Conservation (phyloP, 2,888 invertebrate genomes). For the Pyrrhosoma nymphula region DNA sequence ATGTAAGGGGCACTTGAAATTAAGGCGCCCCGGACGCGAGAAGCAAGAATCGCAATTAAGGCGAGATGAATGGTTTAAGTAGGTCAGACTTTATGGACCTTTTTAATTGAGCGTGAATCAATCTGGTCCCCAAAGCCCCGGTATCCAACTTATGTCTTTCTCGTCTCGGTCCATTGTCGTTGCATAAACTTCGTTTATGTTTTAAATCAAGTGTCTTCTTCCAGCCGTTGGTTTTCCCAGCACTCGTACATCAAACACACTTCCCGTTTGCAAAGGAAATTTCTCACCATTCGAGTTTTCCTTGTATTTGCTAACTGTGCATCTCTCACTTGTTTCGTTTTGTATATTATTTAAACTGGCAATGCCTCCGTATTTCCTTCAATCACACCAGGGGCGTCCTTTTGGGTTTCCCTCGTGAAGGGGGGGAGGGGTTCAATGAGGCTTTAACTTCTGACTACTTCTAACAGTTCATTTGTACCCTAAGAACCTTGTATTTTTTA, state of each 20-base stretch:
- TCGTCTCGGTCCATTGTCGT: neutral
- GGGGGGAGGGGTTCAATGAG: no score
- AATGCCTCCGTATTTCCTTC: neutral
- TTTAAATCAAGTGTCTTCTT: neutral
- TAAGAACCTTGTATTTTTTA: no score
- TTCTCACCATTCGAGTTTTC: neutral
- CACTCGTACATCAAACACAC: neutral
- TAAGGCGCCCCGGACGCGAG: neutral
- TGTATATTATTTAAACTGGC: neutral
- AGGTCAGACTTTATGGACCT: conserved; percentile 1
- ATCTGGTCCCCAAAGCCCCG: neutral
- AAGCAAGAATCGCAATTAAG: neutral
- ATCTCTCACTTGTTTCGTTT: neutral
- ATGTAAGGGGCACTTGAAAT: conserved; percentile 31
- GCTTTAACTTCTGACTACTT: no score
- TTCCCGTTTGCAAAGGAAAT: neutral
- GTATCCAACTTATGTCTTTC: neutral
- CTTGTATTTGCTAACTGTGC: neutral
- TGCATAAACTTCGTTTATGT: neutral
- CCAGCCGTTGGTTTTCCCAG: neutral
- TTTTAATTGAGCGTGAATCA: conserved; percentile 39
- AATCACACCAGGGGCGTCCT: neutral
- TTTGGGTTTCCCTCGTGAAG: no score
- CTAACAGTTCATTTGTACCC: no score
- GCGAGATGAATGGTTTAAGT: neutral